Evolutionary conservation across 2,113 vertebrate genomes (phyloP), one percentile per base, ranked within the genome.

Genomic region (Pandion haliaetus): DNA sequence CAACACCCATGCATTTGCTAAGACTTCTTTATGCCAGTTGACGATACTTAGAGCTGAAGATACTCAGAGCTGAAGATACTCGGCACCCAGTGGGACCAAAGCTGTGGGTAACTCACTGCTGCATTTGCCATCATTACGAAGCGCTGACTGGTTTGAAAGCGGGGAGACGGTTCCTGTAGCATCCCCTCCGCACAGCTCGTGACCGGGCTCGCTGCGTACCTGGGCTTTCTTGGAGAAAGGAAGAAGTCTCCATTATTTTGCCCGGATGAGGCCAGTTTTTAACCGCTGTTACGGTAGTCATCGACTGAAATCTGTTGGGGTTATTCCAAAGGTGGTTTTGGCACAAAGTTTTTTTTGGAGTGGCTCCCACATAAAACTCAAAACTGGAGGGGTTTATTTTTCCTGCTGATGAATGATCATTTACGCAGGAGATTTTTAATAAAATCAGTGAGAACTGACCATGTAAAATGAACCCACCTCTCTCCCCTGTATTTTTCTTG

Each of bases 351-450:
- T 58, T 69, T 87, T 65, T 93, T 96, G 78, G 89, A 95, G 38
- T 2, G 18, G 34, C 80, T 87, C 79, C 93, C 67, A 40, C 40
- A 4, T 34, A 57, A 85, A 91, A 54, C 54, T 74, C 80, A 1
- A 12, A 82, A 78, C 55, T 32, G 90, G 86, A 82, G 72, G 82
- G 62, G 52, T 62, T 95, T 80, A 40, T 91, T 96, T 92, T 90
- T 88, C 86, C 82, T 1, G 1, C 71, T 93, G 95, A 95, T 80
- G 91, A 83, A 85, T 69, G 93, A 81, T 96, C 69, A 58, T 91
- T 94, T 94, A 86, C 86, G 87, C 79, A 94, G 83, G 90, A 95
- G 70, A 52, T 92, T 55, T 91, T 89, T 85, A 91, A 78, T 93
- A 71, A 93, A 93, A 77, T 81, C 23, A 82, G 82, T 54, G 89